Evolutionary conservation across 2,888 invertebrate genomes (phyloP).

Genomic region (Phalera bucephala): DNA sequence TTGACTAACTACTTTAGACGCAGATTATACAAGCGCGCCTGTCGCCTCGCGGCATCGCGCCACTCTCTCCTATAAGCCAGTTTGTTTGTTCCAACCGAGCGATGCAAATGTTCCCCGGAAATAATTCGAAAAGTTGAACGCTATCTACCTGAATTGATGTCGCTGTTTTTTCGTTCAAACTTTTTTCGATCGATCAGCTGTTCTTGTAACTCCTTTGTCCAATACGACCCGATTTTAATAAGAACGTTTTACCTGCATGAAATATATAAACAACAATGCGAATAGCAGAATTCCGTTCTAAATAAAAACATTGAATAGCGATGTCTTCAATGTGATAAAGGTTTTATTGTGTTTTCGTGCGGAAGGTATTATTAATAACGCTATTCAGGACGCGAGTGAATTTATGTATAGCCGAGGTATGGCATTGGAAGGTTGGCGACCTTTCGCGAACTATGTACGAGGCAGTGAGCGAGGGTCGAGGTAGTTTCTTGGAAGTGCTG

Average conservation of each 20-base stretch:
- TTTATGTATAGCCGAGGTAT: slow-evolving; percentile 9
- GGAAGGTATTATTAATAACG: slow-evolving; percentile 19
- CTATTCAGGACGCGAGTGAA: slow-evolving; percentile 18
- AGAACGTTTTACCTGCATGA: slow-evolving; percentile 19
- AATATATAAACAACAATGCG: slow-evolving; percentile 18
- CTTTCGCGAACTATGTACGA: slow-evolving; percentile 5
- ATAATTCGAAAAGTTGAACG: slow-evolving; percentile 17
- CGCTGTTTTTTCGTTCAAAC: slow-evolving; percentile 14
- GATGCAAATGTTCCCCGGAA: slow-evolving; percentile 19
- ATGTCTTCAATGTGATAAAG: slow-evolving; percentile 18
- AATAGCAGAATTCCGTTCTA: slow-evolving; percentile 12
- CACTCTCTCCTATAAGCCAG: slow-evolving; percentile 2
- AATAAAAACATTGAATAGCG: slow-evolving; percentile 22
- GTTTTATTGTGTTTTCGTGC: slow-evolving; percentile 21
- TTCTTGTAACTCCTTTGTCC: slow-evolving; percentile 35
- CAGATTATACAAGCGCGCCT: slow-evolving; percentile 3
- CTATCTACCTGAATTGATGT: slow-evolving; percentile 30
- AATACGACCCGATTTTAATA: slow-evolving; percentile 19
- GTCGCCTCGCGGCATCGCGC: background rate
- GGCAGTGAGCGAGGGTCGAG: slow-evolving; percentile 9
- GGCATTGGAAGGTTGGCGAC: slow-evolving; percentile 21
- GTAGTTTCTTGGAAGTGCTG: slow-evolving; percentile 12
- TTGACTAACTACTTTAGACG: slow-evolving; percentile 9
- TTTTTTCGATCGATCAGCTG: slow-evolving; percentile 38
- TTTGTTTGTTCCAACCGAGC: slow-evolving; percentile 10